Conservation (phyloP, 2,888 invertebrate species). For the Helicoverpa assulta region DNA sequence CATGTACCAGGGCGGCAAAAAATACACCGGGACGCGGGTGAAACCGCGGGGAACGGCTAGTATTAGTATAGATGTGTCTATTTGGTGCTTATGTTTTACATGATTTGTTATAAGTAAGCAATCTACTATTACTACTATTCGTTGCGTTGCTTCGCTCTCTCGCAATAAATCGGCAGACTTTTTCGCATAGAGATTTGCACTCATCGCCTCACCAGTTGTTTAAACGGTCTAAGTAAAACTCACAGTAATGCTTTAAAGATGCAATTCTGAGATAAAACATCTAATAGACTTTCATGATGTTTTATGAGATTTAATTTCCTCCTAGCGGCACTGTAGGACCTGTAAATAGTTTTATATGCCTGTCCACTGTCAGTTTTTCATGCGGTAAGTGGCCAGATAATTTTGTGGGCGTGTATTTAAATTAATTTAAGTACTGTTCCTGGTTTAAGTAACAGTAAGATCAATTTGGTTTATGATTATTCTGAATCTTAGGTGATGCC, state of each 20-base stretch:
- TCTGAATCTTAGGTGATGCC: not conserved
- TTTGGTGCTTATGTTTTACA: too few species aligned
- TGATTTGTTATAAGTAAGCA: too few species aligned
- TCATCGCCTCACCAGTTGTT: too few species aligned
- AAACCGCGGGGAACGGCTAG: too few species aligned
- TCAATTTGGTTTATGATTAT: not conserved
- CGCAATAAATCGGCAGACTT: too few species aligned
- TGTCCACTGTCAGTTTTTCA: constrained; percentile 31
- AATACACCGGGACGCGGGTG: too few species aligned
- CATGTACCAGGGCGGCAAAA: too few species aligned
- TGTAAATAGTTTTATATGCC: constrained; percentile 34
- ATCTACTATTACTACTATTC: too few species aligned
- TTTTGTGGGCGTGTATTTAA: constrained; percentile 12
- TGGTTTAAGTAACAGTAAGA: not conserved
- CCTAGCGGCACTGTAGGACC: constrained; percentile 22
- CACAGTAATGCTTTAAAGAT: constrained; percentile 40
- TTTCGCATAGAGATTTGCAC: too few species aligned
- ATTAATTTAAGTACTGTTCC: constrained; percentile 3
- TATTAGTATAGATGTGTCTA: too few species aligned
- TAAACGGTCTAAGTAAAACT: too few species aligned
- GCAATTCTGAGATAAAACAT: constrained; percentile 42
- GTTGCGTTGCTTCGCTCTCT: too few species aligned
- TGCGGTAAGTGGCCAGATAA: constrained; percentile 20
- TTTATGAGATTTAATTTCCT: constrained; percentile 61
- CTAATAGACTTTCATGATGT: constrained; percentile 55